A percentile compares a stretch with the other conserved stretches of the same genome.
phyloP scores from a whole-genome alignment of 2,113 vertebrate genomes.

The Chelonoidis abingdonii region DNA sequence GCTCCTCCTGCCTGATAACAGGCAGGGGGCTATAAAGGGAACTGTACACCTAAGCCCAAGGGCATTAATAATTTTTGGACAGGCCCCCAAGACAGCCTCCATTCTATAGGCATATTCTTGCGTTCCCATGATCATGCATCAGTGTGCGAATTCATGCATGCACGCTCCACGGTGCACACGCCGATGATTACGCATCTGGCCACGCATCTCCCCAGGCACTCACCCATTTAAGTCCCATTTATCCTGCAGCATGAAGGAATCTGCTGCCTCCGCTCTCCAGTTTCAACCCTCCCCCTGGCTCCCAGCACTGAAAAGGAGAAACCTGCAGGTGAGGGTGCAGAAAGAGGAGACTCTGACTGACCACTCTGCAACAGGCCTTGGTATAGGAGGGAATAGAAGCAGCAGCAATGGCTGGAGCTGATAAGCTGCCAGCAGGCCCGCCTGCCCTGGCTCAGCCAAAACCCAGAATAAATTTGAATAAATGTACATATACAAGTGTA shows the following conservation, averaged over 20 bases:
- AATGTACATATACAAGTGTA: neutral
- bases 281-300: neutral
- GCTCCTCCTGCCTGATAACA: neutral
- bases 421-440: neutral
- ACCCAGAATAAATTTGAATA: neutral
- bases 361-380: neutral
- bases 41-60: neutral
- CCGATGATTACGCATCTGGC: neutral
- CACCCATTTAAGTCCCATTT: neutral
- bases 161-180: neutral
- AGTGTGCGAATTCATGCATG: neutral
- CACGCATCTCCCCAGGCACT: too few relatives aligned
- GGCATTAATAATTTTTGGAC: neutral
- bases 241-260: neutral
- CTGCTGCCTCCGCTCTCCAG: neutral
- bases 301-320: accelerated
- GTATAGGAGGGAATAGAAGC: too few relatives aligned
- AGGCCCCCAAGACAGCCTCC: neutral
- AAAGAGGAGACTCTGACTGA: neutral
- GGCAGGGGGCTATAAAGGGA: neutral
- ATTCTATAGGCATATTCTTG: neutral
- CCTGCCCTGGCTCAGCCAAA: neutral
- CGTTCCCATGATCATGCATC: neutral
- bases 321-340: neutral
- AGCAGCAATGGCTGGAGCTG: neutral